Conservation (phyloP, 2,113 vertebrate genomes). For the Procavia capensis region DNA sequence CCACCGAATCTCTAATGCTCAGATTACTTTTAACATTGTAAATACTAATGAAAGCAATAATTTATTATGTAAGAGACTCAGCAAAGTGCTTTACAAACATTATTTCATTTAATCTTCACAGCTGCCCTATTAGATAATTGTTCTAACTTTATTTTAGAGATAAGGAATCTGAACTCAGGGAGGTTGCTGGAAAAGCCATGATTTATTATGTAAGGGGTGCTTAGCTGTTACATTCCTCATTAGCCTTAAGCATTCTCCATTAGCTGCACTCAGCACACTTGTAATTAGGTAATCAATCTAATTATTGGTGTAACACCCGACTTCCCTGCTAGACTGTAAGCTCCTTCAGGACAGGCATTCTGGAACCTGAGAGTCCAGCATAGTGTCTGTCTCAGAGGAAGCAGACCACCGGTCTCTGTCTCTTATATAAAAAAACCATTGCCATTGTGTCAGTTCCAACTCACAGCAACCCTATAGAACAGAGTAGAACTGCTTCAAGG, state of each 20-base stretch:
- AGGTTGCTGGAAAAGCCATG: neutral
- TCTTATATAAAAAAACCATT: neutral
- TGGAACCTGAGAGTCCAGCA: neutral
- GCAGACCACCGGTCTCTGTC: neutral
- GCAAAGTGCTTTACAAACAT: constrained; percentile 8
- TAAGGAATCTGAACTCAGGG: neutral
- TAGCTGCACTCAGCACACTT: neutral
- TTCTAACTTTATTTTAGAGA: constrained; percentile 7
- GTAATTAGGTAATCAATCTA: neutral
- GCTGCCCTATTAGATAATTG: neutral
- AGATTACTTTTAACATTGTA: neutral
- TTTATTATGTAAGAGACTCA: neutral
- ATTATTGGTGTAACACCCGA: neutral
- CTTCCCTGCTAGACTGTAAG: neutral
- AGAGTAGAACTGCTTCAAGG: too few species aligned
- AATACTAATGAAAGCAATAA: neutral
- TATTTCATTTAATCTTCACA: constrained; percentile 9
- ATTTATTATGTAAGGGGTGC: neutral
- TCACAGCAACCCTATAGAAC: too few species aligned
- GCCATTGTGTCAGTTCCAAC: too few species aligned
- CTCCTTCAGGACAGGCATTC: neutral
- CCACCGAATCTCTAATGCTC: neutral
- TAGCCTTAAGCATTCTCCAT: neutral
- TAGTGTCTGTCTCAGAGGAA: neutral
- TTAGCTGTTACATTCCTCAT: neutral